phyloP scores from a whole-genome alignment of 2,888 invertebrate species.

The Eudemis profundana region DNA sequence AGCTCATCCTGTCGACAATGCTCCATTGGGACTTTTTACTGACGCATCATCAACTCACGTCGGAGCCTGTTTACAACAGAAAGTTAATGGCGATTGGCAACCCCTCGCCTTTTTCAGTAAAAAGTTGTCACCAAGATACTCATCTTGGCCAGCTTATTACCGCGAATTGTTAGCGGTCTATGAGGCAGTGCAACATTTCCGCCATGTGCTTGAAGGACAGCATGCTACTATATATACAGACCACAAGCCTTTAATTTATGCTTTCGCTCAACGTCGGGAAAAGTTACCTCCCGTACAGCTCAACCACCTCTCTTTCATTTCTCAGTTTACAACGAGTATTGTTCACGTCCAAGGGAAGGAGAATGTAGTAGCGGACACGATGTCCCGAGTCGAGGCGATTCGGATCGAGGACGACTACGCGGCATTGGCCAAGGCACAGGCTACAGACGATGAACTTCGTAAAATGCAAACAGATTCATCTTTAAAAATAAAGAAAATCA shows the following conservation, averaged over 20 bases:
- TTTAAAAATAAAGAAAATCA: slow-evolving; percentile 38
- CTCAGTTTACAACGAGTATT: neutral
- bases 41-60: no score
- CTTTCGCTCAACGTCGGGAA: slow-evolving; percentile 45
- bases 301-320: slow-evolving; percentile 46
- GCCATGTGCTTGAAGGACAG: slow-evolving; percentile 40
- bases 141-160: slow-evolving; percentile 15
- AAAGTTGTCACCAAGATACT: neutral
- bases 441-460: slow-evolving; percentile 45
- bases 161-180: slow-evolving; percentile 17
- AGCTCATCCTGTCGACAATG: neutral
- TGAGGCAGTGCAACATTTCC: slow-evolving; percentile 17
- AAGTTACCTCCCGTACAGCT: slow-evolving; percentile 49
- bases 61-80: no score
- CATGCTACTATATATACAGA: slow-evolving; percentile 47
- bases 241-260: slow-evolving; percentile 48
- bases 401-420: slow-evolving; percentile 37
- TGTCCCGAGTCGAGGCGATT: slow-evolving; percentile 49
- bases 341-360: slow-evolving; percentile 45
- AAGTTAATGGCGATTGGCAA: neutral
- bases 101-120: slow-evolving; percentile 5
- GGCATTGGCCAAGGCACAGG: slow-evolving; percentile 40
- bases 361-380: slow-evolving; percentile 51
- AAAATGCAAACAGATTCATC: slow-evolving; percentile 24
- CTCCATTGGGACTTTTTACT: slow-evolving; percentile 4